Percentiles rank a stretch among this genome's conserved stretches.
Conservation (phyloP, 2,888 invertebrate species). For the Mythimna lalbum region DNA sequence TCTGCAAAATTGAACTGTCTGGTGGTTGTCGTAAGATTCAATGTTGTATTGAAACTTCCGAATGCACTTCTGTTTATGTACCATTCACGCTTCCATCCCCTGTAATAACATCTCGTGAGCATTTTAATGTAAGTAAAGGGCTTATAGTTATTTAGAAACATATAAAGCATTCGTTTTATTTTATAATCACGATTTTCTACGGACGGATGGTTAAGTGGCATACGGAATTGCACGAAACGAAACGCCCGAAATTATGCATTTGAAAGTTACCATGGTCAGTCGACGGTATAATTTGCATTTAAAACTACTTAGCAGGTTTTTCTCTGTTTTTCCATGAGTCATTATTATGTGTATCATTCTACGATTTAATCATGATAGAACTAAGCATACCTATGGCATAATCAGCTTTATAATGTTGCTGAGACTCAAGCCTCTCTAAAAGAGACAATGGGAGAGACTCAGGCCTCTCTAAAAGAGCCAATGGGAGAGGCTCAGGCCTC, state of each 20-base stretch:
- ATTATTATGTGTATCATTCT: no score
- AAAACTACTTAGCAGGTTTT: no score
- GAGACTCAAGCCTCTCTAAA: no score
- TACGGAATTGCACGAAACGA: neutral
- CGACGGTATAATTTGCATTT: neutral
- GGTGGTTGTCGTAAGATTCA: fast-evolving
- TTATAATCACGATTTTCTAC: constrained; percentile 49
- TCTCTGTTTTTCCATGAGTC: no score
- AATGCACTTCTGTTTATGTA: constrained; percentile 46
- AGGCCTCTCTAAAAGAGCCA: no score
- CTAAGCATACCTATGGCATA: no score
- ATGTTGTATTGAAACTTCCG: neutral
- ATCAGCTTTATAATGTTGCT: no score
- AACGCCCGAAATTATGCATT: constrained; percentile 9
- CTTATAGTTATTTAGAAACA: constrained; percentile 39
- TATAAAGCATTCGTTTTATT: constrained; percentile 45
- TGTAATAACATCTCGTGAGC: constrained; percentile 42
- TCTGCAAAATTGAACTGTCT: neutral
- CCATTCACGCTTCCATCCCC: constrained; percentile 47
- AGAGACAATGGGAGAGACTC: no score
- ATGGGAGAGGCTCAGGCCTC: no score
- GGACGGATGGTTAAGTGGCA: constrained; percentile 2
- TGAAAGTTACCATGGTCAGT: constrained; percentile 3
- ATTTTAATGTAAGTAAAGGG: constrained; percentile 42
- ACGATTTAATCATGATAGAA: no score